Percentiles rank a stretch among this genome's conserved stretches.
These are phyloP conservation scores for Pomatorhinus ruficollis DNA, from an alignment of 2,113 vertebrate genomes.

Conservation along the genomic window DNA sequence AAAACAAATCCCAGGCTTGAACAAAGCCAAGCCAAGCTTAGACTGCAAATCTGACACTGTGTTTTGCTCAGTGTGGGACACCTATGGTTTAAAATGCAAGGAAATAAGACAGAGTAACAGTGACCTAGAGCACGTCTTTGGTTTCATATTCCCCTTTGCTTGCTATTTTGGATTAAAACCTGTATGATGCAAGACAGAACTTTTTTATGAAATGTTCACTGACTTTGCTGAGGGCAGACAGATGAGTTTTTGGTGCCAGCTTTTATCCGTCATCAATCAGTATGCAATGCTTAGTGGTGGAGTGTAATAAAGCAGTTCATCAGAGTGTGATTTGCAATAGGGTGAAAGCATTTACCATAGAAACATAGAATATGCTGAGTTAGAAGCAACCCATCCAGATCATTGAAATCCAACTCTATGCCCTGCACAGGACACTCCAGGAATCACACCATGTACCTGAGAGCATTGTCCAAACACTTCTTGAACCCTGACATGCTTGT, in stretches of 20 bases:
- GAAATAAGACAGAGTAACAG: background rate
- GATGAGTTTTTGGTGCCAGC: background rate
- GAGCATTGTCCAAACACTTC: background rate
- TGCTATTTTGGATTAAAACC: slow-evolving; percentile 4
- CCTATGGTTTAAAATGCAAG: background rate
- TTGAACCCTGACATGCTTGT: background rate
- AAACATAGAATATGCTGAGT: background rate
- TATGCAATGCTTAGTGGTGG: background rate
- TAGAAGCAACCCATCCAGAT: background rate
- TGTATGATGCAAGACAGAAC: background rate
- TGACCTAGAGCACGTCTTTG: background rate
- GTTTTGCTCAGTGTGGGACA: background rate
- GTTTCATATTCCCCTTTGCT: background rate
- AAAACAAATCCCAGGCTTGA: background rate
- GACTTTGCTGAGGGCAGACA: background rate
- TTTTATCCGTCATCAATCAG: background rate
- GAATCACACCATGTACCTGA: background rate
- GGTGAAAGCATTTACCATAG: background rate
- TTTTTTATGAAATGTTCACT: background rate
- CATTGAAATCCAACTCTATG: background rate
- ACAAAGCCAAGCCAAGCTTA: background rate
- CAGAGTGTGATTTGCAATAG: background rate
- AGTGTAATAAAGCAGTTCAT: slow-evolving; percentile 8
- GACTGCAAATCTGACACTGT: background rate
- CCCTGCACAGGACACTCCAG: background rate